Conservation (phyloP, 2,797 vertebrate genomes). For the Chromis chromis region DNA sequence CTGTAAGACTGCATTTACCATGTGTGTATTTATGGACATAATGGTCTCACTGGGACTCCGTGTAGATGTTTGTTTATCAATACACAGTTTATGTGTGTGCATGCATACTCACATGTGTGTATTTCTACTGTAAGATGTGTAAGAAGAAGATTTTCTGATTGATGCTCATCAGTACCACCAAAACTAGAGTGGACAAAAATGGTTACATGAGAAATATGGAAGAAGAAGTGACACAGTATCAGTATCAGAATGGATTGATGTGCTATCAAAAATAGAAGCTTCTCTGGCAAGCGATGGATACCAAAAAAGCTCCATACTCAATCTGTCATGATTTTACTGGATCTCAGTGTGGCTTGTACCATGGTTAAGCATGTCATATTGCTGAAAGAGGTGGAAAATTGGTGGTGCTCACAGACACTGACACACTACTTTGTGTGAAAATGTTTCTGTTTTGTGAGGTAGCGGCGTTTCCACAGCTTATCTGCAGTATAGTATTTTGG, state of each 20-base stretch:
- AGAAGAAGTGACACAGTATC: not conserved
- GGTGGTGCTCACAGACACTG: not conserved
- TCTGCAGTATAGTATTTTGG: slow-evolving; percentile 3
- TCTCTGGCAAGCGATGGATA: not conserved
- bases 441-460: not conserved
- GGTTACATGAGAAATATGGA: not conserved
- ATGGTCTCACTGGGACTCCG: slow-evolving; percentile 40
- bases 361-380: not conserved
- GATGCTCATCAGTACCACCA: not conserved
- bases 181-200: not conserved
- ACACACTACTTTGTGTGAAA: not conserved
- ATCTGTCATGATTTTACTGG: not conserved
- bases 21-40: slow-evolving; percentile 61
- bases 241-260: not conserved
- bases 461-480: not conserved
- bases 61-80: slow-evolving; percentile 46
- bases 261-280: not conserved
- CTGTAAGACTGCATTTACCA: slow-evolving; percentile 42
- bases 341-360: slow-evolving; percentile 8
- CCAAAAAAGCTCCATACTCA: not conserved
- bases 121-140: not conserved
- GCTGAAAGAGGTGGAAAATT: slow-evolving; percentile 2
- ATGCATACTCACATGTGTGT: not conserved
- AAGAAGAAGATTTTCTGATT: not conserved
- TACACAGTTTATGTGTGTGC: not conserved